phyloP scores from a whole-genome alignment of 2,113 vertebrate genomes.

The Macrotis lagotis region DNA sequence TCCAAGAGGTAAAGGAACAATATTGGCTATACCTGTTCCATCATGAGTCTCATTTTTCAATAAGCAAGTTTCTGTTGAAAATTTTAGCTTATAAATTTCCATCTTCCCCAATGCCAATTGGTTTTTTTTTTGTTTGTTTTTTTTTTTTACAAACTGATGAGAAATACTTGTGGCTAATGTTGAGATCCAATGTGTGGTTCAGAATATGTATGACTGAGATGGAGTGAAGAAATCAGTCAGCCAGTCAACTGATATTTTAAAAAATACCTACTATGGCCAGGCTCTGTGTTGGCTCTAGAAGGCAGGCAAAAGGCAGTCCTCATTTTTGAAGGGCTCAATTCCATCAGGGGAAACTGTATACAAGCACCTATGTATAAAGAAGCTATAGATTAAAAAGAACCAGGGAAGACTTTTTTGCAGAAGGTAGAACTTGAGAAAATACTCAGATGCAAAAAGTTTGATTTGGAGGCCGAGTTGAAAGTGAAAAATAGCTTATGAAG shows the following conservation, averaged over 20 bases:
- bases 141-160: background rate
- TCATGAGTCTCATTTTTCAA: background rate
- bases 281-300: background rate
- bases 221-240: background rate
- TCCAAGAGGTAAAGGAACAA: background rate
- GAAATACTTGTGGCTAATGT: background rate
- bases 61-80: background rate
- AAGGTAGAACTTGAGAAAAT: background rate
- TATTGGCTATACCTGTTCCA: background rate
- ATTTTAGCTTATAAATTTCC: background rate
- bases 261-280: background rate
- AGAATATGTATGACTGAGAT: background rate
- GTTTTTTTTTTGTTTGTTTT: background rate
- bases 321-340: background rate
- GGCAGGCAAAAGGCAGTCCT: background rate
- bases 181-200: background rate
- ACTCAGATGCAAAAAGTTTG: background rate
- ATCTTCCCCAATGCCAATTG: background rate
- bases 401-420: background rate
- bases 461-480: background rate
- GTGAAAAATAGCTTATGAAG: background rate
- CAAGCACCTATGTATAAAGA: background rate
- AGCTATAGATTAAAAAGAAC: background rate
- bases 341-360: background rate
- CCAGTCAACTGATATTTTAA: background rate